A percentile compares a stretch with the other conserved stretches of the same genome.
phyloP scores from a whole-genome alignment of 2,797 vertebrate species.

The Malacoctenus gilli region DNA sequence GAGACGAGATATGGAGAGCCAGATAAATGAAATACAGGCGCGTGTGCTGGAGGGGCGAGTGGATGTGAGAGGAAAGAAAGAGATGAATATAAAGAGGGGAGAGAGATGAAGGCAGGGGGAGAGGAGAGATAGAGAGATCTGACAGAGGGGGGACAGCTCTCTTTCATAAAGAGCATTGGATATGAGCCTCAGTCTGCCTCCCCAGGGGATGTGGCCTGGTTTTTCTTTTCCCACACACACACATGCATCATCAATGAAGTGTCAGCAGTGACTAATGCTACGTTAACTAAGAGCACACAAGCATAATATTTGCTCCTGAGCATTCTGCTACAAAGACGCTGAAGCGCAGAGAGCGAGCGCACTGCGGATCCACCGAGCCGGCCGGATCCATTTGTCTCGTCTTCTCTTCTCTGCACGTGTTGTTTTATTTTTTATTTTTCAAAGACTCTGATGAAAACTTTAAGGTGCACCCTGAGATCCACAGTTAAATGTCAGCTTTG shows the following conservation, averaged over 20 bases:
- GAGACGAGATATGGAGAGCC: conserved; percentile 47
- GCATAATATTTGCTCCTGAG: conserved; percentile 5
- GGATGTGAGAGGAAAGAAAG: conserved; percentile 56
- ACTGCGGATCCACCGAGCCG: not conserved
- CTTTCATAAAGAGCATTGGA: conserved; percentile 77
- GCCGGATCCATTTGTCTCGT: not conserved
- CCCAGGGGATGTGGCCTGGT: conserved; percentile 67
- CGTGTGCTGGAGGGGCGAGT: conserved; percentile 52
- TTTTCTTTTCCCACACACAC: conserved; percentile 47
- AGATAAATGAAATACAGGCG: conserved; percentile 64
- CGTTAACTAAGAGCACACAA: conserved; percentile 22
- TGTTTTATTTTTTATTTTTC: too few relatives aligned
- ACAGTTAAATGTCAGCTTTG: conserved; percentile 22
- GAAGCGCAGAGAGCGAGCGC: not conserved
- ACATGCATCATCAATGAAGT: conserved; percentile 25
- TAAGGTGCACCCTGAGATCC: conserved; percentile 1
- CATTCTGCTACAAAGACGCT: conserved; percentile 5
- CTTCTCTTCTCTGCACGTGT: not conserved
- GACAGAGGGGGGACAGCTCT: conserved; percentile 64
- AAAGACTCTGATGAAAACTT: conserved; percentile 13
- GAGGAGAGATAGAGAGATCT: conserved; percentile 60
- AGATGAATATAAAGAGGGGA: conserved; percentile 57
- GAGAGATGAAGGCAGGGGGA: conserved; percentile 55
- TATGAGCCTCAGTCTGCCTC: conserved; percentile 73
- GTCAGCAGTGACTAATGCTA: conserved; percentile 28